These are phyloP conservation scores for Chromobotia macracanthus DNA, from an alignment of 2,797 vertebrate genomes.

Conservation along the genomic window DNA sequence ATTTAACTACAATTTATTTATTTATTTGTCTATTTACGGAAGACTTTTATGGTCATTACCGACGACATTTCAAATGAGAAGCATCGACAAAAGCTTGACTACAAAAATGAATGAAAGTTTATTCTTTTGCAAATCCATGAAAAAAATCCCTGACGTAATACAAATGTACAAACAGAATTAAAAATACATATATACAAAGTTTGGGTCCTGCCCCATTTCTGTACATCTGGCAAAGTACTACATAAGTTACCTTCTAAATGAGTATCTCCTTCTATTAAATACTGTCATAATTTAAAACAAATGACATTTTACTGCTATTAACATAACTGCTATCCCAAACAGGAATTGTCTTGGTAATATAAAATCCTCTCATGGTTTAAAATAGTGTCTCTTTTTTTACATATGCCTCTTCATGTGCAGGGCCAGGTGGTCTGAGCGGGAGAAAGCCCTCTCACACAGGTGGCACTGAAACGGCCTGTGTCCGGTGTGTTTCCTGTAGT, in stretches of 20 bases:
- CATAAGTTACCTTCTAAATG: constrained; percentile 74
- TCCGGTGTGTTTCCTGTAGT: constrained; percentile 92
- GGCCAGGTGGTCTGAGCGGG: constrained; percentile 89
- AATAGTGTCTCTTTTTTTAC: constrained; percentile 67
- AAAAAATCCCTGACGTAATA: constrained; percentile 64
- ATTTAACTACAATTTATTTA: background rate
- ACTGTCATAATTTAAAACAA: constrained; percentile 75
- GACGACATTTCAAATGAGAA: background rate
- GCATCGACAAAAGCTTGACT: background rate
- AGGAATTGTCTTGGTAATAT: constrained; percentile 53
- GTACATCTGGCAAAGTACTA: constrained; percentile 52
- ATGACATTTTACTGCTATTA: constrained; percentile 44
- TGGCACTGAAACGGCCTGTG: constrained; percentile 92
- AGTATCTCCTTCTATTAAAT: constrained; percentile 71
- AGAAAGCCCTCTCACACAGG: constrained; percentile 91
- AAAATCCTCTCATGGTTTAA: constrained; percentile 23
- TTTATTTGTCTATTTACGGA: too few species aligned
- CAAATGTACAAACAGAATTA: constrained; percentile 57
- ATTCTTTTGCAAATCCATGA: constrained; percentile 39
- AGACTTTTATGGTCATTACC: background rate
- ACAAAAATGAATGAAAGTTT: constrained; percentile 37
- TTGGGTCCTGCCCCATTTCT: constrained; percentile 78
- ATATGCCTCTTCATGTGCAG: constrained; percentile 96
- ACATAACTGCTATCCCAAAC: constrained; percentile 52
- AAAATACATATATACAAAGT: constrained; percentile 70